A percentile compares a stretch with the other conserved stretches of the same genome.
These are phyloP conservation scores for Mythimna loreyi DNA, from an alignment of 2,888 invertebrate genomes.

Conservation along the genomic window DNA sequence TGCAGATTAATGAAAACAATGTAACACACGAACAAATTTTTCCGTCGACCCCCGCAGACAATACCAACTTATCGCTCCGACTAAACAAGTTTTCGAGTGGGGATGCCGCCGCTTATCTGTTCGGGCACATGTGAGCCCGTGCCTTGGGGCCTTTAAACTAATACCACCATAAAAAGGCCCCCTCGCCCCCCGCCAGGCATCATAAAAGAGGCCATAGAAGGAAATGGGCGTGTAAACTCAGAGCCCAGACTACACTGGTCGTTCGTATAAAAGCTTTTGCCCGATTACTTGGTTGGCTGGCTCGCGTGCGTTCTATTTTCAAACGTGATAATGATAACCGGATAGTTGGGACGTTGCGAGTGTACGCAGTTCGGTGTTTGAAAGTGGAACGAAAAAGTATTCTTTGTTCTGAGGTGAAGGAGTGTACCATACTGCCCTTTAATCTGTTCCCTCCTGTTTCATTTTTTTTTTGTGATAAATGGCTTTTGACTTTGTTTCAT, in stretches of 20 bases:
- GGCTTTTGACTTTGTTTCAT: constrained; percentile 14
- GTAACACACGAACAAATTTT: constrained; percentile 70
- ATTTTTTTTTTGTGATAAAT: constrained; percentile 33
- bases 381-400: constrained; percentile 63
- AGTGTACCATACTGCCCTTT: constrained; percentile 32
- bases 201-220: constrained; percentile 83
- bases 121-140: constrained; percentile 87
- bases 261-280: constrained; percentile 86
- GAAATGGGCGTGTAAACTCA: constrained; percentile 82
- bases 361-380: constrained; percentile 64
- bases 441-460: constrained; percentile 14
- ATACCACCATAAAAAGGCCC: constrained; percentile 81
- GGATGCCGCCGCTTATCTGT: constrained; percentile 89
- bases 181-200: constrained; percentile 73
- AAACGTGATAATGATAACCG: constrained; percentile 90
- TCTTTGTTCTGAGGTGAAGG: constrained; percentile 55
- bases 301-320: constrained; percentile 90
- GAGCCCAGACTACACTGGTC: constrained; percentile 77
- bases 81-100: constrained; percentile 89
- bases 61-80: constrained; percentile 85
- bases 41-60: constrained; percentile 81
- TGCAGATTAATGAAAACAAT: constrained; percentile 68
- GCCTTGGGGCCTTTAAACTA: constrained; percentile 86
- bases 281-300: constrained; percentile 88
- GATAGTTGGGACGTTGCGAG: constrained; percentile 74